Conservation (phyloP, 2,113 vertebrate species). For the Varanus komodoensis region DNA sequence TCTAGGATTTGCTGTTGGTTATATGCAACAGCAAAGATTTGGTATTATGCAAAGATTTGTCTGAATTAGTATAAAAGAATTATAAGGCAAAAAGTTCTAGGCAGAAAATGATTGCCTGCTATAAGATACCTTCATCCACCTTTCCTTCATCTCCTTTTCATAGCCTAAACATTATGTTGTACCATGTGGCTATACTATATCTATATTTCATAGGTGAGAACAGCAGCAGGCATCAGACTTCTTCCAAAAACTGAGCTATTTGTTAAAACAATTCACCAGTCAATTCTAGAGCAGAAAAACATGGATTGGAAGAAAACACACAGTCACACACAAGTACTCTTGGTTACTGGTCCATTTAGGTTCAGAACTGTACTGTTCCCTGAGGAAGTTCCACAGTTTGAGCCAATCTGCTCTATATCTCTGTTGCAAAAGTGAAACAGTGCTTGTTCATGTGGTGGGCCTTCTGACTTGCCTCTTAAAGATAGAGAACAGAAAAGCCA, state of each 20-base stretch:
- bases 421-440: no score
- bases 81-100: neutral
- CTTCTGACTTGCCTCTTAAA: no score
- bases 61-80: neutral
- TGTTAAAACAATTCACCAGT: neutral
- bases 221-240: neutral
- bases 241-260: neutral
- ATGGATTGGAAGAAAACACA: neutral
- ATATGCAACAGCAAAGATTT: neutral
- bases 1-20: constrained; percentile 23
- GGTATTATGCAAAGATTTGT: neutral
- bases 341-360: neutral
- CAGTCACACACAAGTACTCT: neutral
- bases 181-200: neutral
- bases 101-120: neutral
- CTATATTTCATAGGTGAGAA: neutral
- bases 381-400: no score
- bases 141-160: neutral
- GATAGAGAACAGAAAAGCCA: no score
- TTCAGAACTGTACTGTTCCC: no score
- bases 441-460: no score
- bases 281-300: neutral
- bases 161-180: neutral
- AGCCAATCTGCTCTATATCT: no score
- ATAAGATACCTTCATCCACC: neutral